Evolutionary conservation across 2,797 vertebrate genomes (phyloP).

Genomic region (Acanthurus leucopareius): DNA sequence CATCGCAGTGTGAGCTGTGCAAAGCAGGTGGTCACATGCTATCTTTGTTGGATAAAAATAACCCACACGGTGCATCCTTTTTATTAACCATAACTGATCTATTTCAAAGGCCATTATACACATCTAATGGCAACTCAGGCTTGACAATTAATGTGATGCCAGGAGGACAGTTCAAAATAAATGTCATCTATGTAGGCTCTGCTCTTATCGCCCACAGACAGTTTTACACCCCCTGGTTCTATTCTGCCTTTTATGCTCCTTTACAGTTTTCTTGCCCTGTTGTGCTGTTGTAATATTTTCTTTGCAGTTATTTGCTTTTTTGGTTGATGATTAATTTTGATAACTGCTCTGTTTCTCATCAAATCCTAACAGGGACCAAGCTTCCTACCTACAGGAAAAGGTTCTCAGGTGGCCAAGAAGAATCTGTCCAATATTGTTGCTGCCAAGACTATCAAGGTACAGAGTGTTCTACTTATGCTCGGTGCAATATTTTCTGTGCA

Average conservation of each 20-base stretch:
- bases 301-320: conserved; percentile 20
- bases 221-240: conserved; percentile 23
- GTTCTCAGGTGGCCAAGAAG: conserved; percentile 60
- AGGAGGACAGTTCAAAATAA: conserved; percentile 25
- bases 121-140: background rate
- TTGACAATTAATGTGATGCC: conserved; percentile 29
- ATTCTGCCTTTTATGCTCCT: conserved; percentile 21
- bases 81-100: conserved; percentile 34
- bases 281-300: conserved; percentile 21
- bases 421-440: conserved; percentile 74
- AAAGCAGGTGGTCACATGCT: too few relatives aligned
- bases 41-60: too few relatives aligned
- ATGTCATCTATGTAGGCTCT: conserved; percentile 11
- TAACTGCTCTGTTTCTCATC: conserved; percentile 65
- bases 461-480: conserved; percentile 29
- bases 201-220: conserved; percentile 23
- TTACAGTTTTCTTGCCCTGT: conserved; percentile 22
- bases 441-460: conserved; percentile 92
- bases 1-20: too few relatives aligned
- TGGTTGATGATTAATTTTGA: conserved; percentile 51
- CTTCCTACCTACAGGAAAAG: conserved; percentile 63
- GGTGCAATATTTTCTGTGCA: conserved; percentile 21
- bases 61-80: too few relatives aligned
- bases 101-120: conserved; percentile 20
- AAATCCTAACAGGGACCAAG: conserved; percentile 81